A percentile compares a stretch with the other conserved stretches of the same genome.
Conservation (phyloP, 1,140 invertebrate genomes). For the Steinernema khuongi region DNA sequence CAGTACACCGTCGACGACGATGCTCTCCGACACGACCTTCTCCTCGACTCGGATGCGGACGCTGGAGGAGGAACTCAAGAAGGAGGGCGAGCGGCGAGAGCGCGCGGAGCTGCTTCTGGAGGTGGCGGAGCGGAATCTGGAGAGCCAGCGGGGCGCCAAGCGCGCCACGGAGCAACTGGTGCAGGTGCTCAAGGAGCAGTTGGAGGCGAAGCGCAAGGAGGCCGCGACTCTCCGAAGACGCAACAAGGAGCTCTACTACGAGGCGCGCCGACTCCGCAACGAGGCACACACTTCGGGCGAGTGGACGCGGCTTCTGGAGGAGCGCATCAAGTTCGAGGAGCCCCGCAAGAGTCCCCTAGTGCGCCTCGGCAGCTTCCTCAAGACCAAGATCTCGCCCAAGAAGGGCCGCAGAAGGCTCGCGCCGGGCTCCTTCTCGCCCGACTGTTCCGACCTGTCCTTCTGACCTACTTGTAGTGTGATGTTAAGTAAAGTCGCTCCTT, state of each 20-base stretch:
- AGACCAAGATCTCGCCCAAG: too few relatives aligned
- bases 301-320: not conserved
- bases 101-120: not conserved
- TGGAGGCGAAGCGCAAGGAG: not conserved
- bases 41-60: not conserved
- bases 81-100: not conserved
- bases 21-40: not conserved
- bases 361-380: too few relatives aligned
- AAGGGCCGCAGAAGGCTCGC: too few relatives aligned
- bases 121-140: not conserved
- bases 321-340: not conserved
- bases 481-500: too few relatives aligned
- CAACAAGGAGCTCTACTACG: slow-evolving; percentile 1
- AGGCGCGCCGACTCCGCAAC: not conserved
- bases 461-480: too few relatives aligned
- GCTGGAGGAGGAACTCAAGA: not conserved
- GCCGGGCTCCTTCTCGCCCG: too few relatives aligned
- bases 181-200: not conserved
- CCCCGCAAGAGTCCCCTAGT: too few relatives aligned
- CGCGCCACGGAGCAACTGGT: not conserved
- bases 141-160: not conserved
- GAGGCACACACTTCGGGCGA: not conserved
- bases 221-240: not conserved
- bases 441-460: too few relatives aligned
- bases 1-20: not conserved